Conservation (phyloP, 1,140 invertebrate species). For the Lethrus apterus region DNA sequence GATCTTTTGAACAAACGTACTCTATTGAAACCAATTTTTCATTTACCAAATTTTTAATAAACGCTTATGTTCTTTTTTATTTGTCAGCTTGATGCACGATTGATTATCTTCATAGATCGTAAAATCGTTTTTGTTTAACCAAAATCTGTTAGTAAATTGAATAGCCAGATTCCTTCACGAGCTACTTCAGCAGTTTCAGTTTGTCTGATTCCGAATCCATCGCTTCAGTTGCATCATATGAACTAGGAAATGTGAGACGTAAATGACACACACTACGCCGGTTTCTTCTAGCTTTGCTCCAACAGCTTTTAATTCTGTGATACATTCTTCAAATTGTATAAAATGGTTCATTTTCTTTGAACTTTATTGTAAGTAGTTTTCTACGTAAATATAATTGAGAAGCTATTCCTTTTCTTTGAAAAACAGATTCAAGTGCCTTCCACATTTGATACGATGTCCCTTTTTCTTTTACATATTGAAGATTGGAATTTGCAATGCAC, state of each 20-base stretch:
- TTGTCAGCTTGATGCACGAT: too few species aligned
- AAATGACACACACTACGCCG: slow-evolving; percentile 35
- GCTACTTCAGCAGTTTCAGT: too few species aligned
- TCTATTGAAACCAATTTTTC: too few species aligned
- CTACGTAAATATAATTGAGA: not conserved
- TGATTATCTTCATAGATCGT: too few species aligned
- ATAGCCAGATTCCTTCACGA: too few species aligned
- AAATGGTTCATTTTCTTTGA: not conserved
- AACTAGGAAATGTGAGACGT: slow-evolving; percentile 34
- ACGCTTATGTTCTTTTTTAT: too few species aligned
- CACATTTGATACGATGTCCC: not conserved
- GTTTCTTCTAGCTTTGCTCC: slow-evolving; percentile 22
- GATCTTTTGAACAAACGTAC: too few species aligned
- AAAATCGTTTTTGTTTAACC: too few species aligned
- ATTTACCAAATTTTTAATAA: too few species aligned
- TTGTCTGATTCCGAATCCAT: too few species aligned
- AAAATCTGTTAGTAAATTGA: too few species aligned
- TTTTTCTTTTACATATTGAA: not conserved
- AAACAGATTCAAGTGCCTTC: not conserved
- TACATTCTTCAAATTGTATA: slow-evolving; percentile 4
- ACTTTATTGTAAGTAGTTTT: slow-evolving; percentile 2
- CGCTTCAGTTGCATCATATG: slow-evolving; percentile 36
- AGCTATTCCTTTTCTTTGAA: not conserved
- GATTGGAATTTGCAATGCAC: slow-evolving; percentile 1
- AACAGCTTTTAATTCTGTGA: slow-evolving; percentile 18